Base-by-base conservation (phyloP, 2,888 invertebrate species). In the Plebejus argus region DNA sequence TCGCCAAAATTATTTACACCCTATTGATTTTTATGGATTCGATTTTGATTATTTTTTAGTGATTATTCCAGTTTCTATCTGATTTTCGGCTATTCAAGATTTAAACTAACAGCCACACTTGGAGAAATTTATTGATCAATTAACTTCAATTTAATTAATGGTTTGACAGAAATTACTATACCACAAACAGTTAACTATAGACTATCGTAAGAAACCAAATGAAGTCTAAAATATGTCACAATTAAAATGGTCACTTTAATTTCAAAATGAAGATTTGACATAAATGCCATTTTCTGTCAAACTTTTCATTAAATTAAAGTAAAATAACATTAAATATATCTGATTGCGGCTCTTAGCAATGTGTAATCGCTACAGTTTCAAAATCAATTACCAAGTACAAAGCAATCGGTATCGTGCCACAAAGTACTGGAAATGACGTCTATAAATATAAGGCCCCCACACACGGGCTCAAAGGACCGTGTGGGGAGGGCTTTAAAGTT, bases 401-500 rank as follows among this genome's bases (percentile, higher is more conserved):
- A 28, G 66, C 15, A 15, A 66, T 66, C 15, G 66, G 23, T 0
- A 2, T 28, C 66, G 28, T 28, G 15, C 66, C 61, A 15, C 66
- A 28, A 28, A 15, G 28, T 66, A 66, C 66, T 66, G 66, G 15
- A 66, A 15, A 28, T 66, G 28, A 66, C 66, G 66, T 66, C 28
- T 15, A 66, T 66, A 66, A 66, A 66, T 66, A 66, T 66, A 12
- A 66, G 28, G 28, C 28, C 66, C 66, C 23, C 66, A 33, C 18
- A 66, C 23, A 66, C 28, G 66, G 15, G 28, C 66, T 66, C 66
- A 28, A 66, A 66, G 15, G 66, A 66, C 15, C 20, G 28, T 66
- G 66, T 66, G 66, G 28, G 28, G 28, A 28, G 28, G 66, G 66
- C 28, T 66, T 28, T 66, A 66, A 66, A 66, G 66, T 66, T 66